Conservation (phyloP, 30 jellyfish, hydroid and myxozoan species). For the Chrysaora quinquecirrha region DNA sequence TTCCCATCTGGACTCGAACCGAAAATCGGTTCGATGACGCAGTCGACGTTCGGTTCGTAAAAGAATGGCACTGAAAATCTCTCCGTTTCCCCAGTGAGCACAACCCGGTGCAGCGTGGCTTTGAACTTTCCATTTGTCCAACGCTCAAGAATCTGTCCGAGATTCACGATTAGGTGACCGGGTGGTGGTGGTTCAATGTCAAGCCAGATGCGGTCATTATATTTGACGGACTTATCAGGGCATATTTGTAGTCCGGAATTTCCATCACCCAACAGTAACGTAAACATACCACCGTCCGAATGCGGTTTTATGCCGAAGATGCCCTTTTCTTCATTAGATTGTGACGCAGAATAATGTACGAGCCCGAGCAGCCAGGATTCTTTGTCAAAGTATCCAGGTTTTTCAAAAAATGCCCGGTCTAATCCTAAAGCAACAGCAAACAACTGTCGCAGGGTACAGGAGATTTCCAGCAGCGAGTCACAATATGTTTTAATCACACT, state of each 20-base stretch:
- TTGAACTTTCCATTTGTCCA: constrained; percentile 50
- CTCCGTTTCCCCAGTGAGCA: constrained; percentile 37
- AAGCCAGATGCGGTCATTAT: constrained; percentile 33
- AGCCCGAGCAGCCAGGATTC: constrained; percentile 50
- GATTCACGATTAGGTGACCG: constrained; percentile 42
- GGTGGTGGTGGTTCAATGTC: constrained; percentile 40
- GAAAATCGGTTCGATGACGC: constrained; percentile 25
- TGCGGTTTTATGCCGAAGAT: constrained; percentile 52
- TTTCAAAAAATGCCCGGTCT: constrained; percentile 20
- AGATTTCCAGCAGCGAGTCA: constrained; percentile 17
- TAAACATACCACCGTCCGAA: constrained; percentile 50
- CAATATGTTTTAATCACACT: constrained; percentile 3
- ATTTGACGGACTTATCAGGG: constrained; percentile 17
- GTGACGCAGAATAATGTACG: constrained; percentile 11
- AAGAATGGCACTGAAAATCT: constrained; percentile 55
- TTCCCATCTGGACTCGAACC: neutral
- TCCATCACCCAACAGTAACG: constrained; percentile 55
- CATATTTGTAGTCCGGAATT: constrained; percentile 58
- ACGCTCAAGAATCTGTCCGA: constrained; percentile 64
- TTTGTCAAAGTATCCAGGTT: constrained; percentile 34
- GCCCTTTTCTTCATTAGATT: constrained; percentile 26
- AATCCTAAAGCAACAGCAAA: constrained; percentile 50
- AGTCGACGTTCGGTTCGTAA: constrained; percentile 60
- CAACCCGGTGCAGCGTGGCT: constrained; percentile 61
- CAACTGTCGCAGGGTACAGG: constrained; percentile 2